Evolutionary conservation across 1,140 invertebrate species (phyloP).

Genomic region (Camponotus vicinus): DNA sequence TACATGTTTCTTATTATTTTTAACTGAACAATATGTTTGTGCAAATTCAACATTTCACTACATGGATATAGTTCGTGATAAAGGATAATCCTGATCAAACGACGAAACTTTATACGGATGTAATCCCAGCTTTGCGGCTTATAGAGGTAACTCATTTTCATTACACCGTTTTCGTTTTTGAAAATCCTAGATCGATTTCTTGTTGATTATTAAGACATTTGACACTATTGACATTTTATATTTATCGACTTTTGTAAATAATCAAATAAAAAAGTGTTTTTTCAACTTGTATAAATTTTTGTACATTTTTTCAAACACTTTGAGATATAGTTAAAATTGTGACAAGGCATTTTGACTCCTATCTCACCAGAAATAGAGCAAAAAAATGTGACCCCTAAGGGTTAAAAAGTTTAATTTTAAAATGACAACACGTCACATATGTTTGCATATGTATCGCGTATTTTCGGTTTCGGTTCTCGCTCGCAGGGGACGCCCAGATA

Average conservation of each 20-base stretch:
- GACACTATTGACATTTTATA: no score
- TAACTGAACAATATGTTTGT: slow-evolving; percentile 9
- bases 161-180: slow-evolving; percentile 27
- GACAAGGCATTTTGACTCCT: no score
- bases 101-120: slow-evolving; percentile 47
- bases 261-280: no score
- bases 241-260: no score
- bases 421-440: neutral
- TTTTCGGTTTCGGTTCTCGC: neutral
- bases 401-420: neutral
- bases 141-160: slow-evolving; percentile 46
- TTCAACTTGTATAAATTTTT: no score
- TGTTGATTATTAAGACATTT: neutral
- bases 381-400: no score
- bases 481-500: neutral
- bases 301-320: no score
- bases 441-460: neutral
- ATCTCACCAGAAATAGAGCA: no score
- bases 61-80: slow-evolving; percentile 24
- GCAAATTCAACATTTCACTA: slow-evolving; percentile 20
- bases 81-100: slow-evolving; percentile 45
- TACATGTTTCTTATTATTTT: neutral
- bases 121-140: slow-evolving; percentile 51
- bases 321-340: no score
- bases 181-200: slow-evolving; percentile 39